Evolutionary conservation across 2,797 vertebrate genomes (phyloP).

Genomic region (Melanotaenia parkinsoni): DNA sequence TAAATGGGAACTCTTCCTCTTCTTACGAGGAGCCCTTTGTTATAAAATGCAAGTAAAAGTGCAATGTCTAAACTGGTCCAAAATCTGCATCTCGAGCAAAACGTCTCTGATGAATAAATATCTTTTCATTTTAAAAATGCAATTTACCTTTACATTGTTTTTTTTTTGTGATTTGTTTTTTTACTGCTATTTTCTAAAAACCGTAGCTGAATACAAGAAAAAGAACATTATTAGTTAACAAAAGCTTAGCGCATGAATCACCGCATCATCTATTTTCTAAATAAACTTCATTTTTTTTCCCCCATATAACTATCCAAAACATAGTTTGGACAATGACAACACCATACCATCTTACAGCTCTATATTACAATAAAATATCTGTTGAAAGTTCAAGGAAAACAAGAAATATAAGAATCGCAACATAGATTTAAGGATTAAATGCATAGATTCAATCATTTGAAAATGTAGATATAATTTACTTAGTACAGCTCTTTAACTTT

Average conservation of each 20-base stretch:
- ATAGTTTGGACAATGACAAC: conserved; percentile 90
- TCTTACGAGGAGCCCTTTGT: conserved; percentile 80
- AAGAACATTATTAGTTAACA: conserved; percentile 90
- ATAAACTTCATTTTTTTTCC: conserved; percentile 84
- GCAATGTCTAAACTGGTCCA: conserved; percentile 90
- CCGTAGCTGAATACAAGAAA: conserved; percentile 84
- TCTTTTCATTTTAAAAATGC: conserved; percentile 74
- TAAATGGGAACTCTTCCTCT: conserved; percentile 78
- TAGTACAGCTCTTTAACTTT: conserved; percentile 78
- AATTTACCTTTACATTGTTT: conserved; percentile 54
- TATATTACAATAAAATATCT: conserved; percentile 94
- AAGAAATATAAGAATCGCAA: conserved; percentile 83
- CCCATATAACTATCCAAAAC: conserved; percentile 88
- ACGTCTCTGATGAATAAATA: conserved; percentile 79
- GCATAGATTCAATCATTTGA: conserved; percentile 92
- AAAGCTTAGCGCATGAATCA: conserved; percentile 91
- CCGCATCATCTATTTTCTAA: conserved; percentile 89
- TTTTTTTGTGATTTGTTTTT: conserved; percentile 60
- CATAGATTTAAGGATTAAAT: conserved; percentile 90
- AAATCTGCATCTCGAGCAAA: conserved; percentile 79
- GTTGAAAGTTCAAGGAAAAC: conserved; percentile 86
- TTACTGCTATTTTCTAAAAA: conserved; percentile 83
- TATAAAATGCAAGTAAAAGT: conserved; percentile 87
- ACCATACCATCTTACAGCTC: conserved; percentile 90
- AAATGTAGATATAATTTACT: conserved; percentile 90